Evolutionary conservation across 2,113 vertebrate genomes (phyloP).

Genomic region (Semnornis frantzii): DNA sequence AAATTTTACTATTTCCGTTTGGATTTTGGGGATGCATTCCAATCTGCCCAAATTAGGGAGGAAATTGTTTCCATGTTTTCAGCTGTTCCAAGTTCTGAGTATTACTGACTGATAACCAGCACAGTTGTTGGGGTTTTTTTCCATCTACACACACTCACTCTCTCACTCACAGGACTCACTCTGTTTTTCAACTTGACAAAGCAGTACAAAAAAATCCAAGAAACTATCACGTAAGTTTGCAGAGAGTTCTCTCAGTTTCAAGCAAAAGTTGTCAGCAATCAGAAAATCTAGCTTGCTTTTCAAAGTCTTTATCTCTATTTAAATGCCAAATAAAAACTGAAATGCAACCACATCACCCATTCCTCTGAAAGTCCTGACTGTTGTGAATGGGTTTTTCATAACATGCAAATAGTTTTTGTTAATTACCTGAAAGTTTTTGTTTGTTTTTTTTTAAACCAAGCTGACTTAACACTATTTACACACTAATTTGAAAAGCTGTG

Average conservation of each 20-base stretch:
- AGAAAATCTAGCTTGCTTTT: background rate
- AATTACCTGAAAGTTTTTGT: background rate
- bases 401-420: background rate
- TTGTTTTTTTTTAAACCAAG: background rate
- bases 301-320: background rate
- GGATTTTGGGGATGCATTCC: slow-evolving; percentile 84
- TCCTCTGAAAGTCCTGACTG: background rate
- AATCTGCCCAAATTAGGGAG: slow-evolving; percentile 85
- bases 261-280: background rate
- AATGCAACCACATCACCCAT: background rate
- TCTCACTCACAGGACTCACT: background rate
- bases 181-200: background rate
- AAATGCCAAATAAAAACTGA: background rate
- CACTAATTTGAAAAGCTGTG: background rate
- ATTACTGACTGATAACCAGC: slow-evolving; percentile 31
- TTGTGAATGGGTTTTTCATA: background rate
- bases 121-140: background rate
- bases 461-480: background rate
- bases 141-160: background rate
- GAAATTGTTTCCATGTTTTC: slow-evolving; percentile 79
- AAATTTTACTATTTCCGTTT: slow-evolving; percentile 96
- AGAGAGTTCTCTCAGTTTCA: background rate
- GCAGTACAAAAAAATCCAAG: background rate
- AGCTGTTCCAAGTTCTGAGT: slow-evolving; percentile 73
- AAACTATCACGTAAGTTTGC: background rate